Conservation (phyloP, 2,113 vertebrate genomes). For the Calyptomena viridis region DNA sequence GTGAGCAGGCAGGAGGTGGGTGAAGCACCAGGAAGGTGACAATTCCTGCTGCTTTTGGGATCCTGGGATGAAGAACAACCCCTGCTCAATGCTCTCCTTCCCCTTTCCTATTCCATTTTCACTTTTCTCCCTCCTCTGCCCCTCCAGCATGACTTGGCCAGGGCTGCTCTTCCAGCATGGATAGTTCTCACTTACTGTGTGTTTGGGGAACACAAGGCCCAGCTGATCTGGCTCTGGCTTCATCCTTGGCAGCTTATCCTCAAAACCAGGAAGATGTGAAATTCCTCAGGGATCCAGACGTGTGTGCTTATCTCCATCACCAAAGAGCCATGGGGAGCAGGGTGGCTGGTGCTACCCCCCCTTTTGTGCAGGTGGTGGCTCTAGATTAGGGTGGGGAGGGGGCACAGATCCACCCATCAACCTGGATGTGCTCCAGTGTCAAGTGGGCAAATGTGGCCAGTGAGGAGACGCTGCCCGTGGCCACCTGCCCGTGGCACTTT, state of each 20-base stretch:
- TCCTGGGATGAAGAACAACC: background rate
- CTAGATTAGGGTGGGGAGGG: background rate
- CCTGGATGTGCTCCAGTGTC: background rate
- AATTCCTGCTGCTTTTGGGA: background rate
- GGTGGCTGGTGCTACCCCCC: background rate
- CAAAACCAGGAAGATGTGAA: background rate
- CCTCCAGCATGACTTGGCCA: fast-evolving
- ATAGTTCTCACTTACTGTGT: background rate
- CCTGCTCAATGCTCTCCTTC: background rate
- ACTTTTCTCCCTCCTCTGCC: background rate
- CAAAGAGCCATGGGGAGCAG: fast-evolving
- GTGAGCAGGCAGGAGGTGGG: background rate
- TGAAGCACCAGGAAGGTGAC: background rate
- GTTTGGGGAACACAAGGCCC: fast-evolving
- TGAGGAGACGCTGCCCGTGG: fast-evolving
- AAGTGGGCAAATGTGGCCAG: background rate
- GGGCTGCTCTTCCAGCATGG: background rate
- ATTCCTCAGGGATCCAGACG: background rate
- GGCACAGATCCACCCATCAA: fast-evolving
- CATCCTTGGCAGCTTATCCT: background rate
- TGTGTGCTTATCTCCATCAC: fast-evolving
- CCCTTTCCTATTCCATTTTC: background rate
- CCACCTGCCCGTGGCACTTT: background rate
- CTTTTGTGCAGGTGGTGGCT: background rate
- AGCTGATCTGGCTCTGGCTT: background rate